These are phyloP conservation scores for Chloroceryle inda DNA, from an alignment of 2,797 vertebrate species.

Conservation along the genomic window DNA sequence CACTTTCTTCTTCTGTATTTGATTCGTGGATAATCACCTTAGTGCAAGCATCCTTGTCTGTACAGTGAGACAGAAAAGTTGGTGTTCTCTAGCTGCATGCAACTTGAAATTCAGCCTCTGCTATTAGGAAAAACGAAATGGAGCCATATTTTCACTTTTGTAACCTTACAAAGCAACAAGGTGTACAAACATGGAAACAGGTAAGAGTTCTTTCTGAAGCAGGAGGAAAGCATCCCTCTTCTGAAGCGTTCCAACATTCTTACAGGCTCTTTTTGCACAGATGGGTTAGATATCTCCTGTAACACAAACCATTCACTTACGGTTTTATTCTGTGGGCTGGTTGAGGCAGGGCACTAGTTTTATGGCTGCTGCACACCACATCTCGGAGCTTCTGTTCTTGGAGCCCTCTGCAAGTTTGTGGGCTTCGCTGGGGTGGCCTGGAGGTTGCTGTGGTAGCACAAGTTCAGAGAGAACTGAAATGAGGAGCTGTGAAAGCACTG, in stretches of 20 bases:
- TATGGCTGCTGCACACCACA: accelerated
- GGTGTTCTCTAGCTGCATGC: background rate
- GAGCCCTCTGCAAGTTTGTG: accelerated
- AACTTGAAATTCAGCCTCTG: background rate
- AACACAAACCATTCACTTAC: background rate
- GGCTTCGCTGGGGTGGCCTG: background rate
- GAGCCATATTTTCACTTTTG: background rate
- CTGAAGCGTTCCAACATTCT: background rate
- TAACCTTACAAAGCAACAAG: background rate
- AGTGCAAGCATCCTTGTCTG: background rate
- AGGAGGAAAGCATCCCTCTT: background rate
- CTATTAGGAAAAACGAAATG: background rate
- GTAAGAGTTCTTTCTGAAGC: background rate
- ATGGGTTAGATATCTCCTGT: background rate
- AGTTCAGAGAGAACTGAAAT: background rate
- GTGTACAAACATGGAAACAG: background rate
- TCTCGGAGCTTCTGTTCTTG: accelerated
- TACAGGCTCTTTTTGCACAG: background rate
- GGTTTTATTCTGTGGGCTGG: background rate
- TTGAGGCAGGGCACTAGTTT: background rate
- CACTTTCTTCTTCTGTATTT: background rate
- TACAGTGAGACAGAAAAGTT: background rate
- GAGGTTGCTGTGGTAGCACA: background rate
- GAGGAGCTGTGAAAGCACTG: background rate
- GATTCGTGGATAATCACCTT: background rate